Base-by-base conservation (phyloP, 2,888 invertebrate species). In the Ceraclea dissimilis region DNA sequence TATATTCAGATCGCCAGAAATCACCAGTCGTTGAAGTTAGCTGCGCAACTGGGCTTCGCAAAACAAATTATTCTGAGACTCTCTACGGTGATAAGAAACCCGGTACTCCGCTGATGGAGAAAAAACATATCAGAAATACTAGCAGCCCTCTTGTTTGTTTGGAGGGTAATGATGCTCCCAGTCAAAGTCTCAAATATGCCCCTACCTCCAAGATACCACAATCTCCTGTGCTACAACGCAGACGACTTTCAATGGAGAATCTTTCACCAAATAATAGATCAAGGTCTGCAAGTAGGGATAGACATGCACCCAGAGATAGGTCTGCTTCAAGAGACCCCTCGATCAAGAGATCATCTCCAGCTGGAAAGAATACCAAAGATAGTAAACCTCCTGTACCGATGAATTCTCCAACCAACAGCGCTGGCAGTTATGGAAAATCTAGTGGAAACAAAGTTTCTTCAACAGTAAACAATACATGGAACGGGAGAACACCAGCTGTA, bases 391-490 rank as follows among this genome's bases (percentile, higher is more conserved):
- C 49, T 72, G 78, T 44, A 73, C 75, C 63, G 21, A 77, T 77
- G 16, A 78, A 78, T 57, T 75, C 75, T 0, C 75, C 76, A 1
- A 74, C 75, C 56, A 67, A 68, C 61, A 64, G 70, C 50, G 72
- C 70, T 31, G 69, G 73, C 31, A 69, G 69, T 65, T 66, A 75
- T 61, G 73, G 70, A 0, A 73, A 74, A 62, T 75, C 78, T 2
- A 78, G 81, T 49, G 79, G 73, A 62, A 71, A 72, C 71, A 1
- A 72, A 73, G 61, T 63, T 75, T n/a, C 76, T 76, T 75, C 74
- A 0, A 69, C 74, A 46, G 67, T 80, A 1, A 81, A 83, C 54
- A 86, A 85, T 63, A 90, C 89, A 0, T 90, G 89, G 89, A 84
- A 83, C 60, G 88, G 88, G 1, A 78, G 88, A 34, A 71, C 74